Base-by-base conservation (phyloP, 2,888 invertebrate species). In the Lepas anatifera region DNA sequence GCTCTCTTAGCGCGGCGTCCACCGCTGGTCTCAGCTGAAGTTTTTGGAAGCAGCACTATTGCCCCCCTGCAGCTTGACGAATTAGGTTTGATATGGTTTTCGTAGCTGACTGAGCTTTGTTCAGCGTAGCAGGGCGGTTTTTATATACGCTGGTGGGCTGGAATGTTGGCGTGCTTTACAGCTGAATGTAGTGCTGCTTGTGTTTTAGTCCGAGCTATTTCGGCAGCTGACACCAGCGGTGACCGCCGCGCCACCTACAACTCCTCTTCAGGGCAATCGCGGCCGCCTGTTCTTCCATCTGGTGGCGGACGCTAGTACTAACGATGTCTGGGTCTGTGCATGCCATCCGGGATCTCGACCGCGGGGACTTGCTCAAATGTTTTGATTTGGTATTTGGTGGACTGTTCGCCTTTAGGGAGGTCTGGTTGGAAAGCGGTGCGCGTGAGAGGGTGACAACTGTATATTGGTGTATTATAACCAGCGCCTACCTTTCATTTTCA, bases 301-400 rank as follows among this genome's bases (percentile, higher is more conserved):
- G 58, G 58, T 58, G 58, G 58, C 58, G 58, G 58, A 18, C 58
- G 22, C 58, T 58, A 18, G 2, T 16, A 35, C 58, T 58, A 58
- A 58, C 58, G n/a, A 22, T 58, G 32, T 58, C 58, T 18, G 58
- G 58, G 58, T 58, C 58, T 58, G 58, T 58, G 58, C 58, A 58
- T 58, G 58, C 58, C 58, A 58, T 35, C 58, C 35, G 7, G 1
- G 58, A 58, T 58, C 58, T 35, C 58, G 35, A 22, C 18, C 32
- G 35, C 29, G 58, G n/a, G 22, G 32, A 22, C 32, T 35, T 35
- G 58, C 58, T 58, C 58, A 58, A 58, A 8, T 35, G 22, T 58
- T n/a, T 32, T 32, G 35, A 32, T 52, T 35, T 16, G 32, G 35
- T 32, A 35, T 58, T 35, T 2, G 58, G 6, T 2, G 58, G 58